Base-by-base conservation (phyloP, 1,140 invertebrate species). In the Lasioglossum baleicum region DNA sequence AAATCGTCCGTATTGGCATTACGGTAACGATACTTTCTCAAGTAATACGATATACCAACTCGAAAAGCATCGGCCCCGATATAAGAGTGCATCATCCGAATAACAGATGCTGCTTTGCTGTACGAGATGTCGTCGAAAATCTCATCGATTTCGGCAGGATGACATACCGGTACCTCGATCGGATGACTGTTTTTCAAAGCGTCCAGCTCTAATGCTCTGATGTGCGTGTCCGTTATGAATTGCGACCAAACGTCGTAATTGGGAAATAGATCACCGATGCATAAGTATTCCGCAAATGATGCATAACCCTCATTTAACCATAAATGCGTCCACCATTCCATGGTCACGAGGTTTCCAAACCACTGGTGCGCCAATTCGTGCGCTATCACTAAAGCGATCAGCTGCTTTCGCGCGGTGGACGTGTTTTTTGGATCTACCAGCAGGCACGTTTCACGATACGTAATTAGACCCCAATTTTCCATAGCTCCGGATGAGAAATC, bases 71-170 rank as follows among this genome's bases (percentile, higher is more conserved):
- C 94, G 91, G 99, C 98, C 13, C 98, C 98, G 87, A 99, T 97
- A 88, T 98, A 99, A 88, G 96, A 95, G 90, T 99, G 98, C 58
- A 99, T 93, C 99, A 99, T 99, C 84, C 98, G 94, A 68, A 99
- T 99, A 3, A 99, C 96, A 53, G 97, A 98, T 0, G 97, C 97
- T 22, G 96, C 97, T 93, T 99, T 99, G 85, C 96, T 96, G 91
- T 99, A 99, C 51, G 98, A 98, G 89, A 99, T 99, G 83, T 97
- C 96, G 94, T 99, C 98, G 92, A 99, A 99, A 84, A 99, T 98
- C 91, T 98, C 97, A 90, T 98, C 97, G 83, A 99, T 97, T 93
- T 99, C 97, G 7, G 96, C 95, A 0, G 98, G 97, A 94, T 98
- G 96, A 2, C 96, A 95, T 0, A 98, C 97, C 53, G 97, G 96